phyloP scores from a whole-genome alignment of 2,113 vertebrate genomes.

The Motacilla tschutschensis region DNA sequence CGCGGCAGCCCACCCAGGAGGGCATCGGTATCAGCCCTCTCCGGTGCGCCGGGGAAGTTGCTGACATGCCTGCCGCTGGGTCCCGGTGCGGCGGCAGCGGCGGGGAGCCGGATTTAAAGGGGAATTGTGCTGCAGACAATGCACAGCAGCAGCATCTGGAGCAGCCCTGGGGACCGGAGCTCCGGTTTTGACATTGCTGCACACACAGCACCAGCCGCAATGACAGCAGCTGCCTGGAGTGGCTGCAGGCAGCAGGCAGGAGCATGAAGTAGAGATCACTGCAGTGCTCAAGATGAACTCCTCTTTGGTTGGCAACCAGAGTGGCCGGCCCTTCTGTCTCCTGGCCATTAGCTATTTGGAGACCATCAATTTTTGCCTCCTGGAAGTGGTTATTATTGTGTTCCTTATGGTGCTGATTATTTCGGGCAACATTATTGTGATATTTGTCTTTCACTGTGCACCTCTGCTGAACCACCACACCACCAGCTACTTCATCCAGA shows the following conservation, averaged over 20 bases:
- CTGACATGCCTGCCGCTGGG: slow-evolving; percentile 56
- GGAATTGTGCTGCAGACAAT: slow-evolving; percentile 67
- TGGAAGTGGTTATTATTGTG: slow-evolving; percentile 90
- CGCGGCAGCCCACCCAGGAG: slow-evolving; percentile 43
- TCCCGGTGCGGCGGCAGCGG: slow-evolving; percentile 47
- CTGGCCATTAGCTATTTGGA: slow-evolving; percentile 88
- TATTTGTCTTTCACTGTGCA: slow-evolving; percentile 98
- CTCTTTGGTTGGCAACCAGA: slow-evolving; percentile 85
- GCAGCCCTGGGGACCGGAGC: slow-evolving; percentile 56
- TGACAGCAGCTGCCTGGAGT: slow-evolving; percentile 70
- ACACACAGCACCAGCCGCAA: slow-evolving; percentile 66
- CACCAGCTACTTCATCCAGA: slow-evolving; percentile 97
- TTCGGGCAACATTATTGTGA: slow-evolving; percentile 93
- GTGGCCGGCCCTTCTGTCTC: slow-evolving; percentile 87
- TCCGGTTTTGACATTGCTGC: slow-evolving; percentile 59
- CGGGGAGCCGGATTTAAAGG: slow-evolving; percentile 56
- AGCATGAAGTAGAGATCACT: slow-evolving; percentile 68
- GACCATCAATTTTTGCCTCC: slow-evolving; percentile 86
- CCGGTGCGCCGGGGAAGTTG: slow-evolving; percentile 21
- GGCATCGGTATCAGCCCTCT: slow-evolving; percentile 8
- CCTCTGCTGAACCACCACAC: slow-evolving; percentile 94
- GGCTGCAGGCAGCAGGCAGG: slow-evolving; percentile 68
- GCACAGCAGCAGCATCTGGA: slow-evolving; percentile 62
- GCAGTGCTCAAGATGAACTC: slow-evolving; percentile 90
- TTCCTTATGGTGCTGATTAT: slow-evolving; percentile 94